Evolutionary conservation across 2,888 invertebrate genomes (phyloP).

Genomic region (Lasioglossum lativentre): DNA sequence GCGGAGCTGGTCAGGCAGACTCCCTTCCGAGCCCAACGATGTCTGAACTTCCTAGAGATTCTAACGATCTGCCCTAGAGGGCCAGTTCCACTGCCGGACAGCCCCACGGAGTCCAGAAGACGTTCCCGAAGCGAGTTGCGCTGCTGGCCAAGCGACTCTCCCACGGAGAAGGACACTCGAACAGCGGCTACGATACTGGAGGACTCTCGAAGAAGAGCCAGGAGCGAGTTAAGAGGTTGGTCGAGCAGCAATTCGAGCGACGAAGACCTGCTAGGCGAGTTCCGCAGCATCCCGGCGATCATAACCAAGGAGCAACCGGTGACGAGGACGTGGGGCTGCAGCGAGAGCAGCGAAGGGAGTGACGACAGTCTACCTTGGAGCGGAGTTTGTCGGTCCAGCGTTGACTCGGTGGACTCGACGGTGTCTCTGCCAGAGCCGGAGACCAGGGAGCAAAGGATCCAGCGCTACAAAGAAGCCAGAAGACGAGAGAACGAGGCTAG

Average conservation of each 20-base stretch:
- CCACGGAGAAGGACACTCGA: constrained; percentile 63
- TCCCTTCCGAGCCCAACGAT: constrained; percentile 87
- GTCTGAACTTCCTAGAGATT: constrained; percentile 90
- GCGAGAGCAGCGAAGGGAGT: constrained; percentile 83
- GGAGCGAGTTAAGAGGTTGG: constrained; percentile 82
- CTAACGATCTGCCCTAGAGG: constrained; percentile 87
- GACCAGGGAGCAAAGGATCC: constrained; percentile 81
- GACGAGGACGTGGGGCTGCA: constrained; percentile 80
- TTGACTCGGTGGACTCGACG: constrained; percentile 78
- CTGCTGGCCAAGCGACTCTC: constrained; percentile 79
- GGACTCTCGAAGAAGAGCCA: constrained; percentile 78
- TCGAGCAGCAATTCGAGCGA: constrained; percentile 83
- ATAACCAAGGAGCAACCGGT: constrained; percentile 72
- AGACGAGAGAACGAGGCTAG: constrained; percentile 82
- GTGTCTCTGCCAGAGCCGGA: constrained; percentile 74
- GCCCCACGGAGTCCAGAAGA: constrained; percentile 82
- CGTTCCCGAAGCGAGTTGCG: constrained; percentile 82
- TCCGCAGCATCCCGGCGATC: constrained; percentile 72
- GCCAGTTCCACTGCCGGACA: constrained; percentile 86
- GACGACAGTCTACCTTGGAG: constrained; percentile 82
- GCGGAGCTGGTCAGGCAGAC: constrained; percentile 91
- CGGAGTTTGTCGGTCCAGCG: constrained; percentile 74
- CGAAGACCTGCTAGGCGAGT: constrained; percentile 78
- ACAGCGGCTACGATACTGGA: constrained; percentile 71
- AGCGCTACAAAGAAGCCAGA: constrained; percentile 81